Conservation (phyloP, 2,797 vertebrate species). For the Pangasius krempfi region DNA sequence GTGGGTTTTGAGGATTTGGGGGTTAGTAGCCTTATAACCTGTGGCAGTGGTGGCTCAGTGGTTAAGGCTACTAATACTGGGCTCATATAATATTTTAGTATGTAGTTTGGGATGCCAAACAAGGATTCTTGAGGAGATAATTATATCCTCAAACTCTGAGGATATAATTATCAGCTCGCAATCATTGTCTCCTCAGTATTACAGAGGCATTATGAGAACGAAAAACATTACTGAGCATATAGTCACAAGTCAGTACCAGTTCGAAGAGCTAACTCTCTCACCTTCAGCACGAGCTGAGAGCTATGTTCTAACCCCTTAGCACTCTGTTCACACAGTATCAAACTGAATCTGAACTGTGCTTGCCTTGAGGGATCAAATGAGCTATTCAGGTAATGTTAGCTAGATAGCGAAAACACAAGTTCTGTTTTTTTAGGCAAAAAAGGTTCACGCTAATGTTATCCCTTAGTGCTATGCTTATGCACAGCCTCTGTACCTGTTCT, state of each 20-base stretch:
- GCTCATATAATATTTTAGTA: no score
- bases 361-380: neutral
- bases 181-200: neutral
- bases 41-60: neutral
- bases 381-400: neutral
- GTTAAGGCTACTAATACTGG: neutral
- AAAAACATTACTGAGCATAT: neutral
- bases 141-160: neutral
- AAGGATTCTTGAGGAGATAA: neutral
- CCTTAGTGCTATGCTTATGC: neutral
- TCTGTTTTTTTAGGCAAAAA: neutral
- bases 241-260: neutral
- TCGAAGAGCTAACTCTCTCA: neutral
- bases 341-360: slow-evolving; percentile 9
- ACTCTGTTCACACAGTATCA: neutral
- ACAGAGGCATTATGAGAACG: neutral
- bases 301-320: neutral
- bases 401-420: neutral
- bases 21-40: neutral
- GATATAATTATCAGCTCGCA: neutral
- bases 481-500: neutral
- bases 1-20: neutral
- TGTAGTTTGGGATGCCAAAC: neutral
- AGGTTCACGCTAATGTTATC: neutral
- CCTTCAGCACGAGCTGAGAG: slow-evolving; percentile 7